Base-by-base conservation (phyloP, 1,140 invertebrate species). In the Leptoteleia sp. region DNA sequence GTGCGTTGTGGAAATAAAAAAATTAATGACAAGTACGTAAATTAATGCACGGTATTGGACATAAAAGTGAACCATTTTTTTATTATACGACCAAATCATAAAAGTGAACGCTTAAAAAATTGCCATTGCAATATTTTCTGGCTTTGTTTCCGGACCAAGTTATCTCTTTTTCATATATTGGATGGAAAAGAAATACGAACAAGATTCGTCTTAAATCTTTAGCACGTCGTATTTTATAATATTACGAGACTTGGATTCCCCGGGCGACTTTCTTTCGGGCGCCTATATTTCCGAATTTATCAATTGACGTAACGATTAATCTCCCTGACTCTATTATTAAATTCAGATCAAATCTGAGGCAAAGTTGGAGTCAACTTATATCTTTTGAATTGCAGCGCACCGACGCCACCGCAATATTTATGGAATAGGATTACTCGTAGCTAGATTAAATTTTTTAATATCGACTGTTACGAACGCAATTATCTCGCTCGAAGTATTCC, bases 151-250 rank as follows among this genome's bases (percentile, higher is more conserved):
- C n/a, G 6, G 12, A 38, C n/a, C 9, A 31, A 62, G 27, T 38
- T 62, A 50, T 62, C 27, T 48, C 8, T 27, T 4, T n/a, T 9
- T n/a, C 16, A 25, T 37, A 45, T 37, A 61, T 47, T 37, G 43
- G 40, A 43, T 29, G n/a, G n/a, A 27, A n/a, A 17, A 31, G 55
- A 61, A 47, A 61, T 61, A 52, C 37, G 47, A 52, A 48, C 25
- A 45, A 54, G 17, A 12, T 1, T 4, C n/a, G 9, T 35, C 17
- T 43, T 65, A 52, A 54, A 52, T 65, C 25, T 65, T 42, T 19
- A 43, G 35, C 59, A 16, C 33, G n/a, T 33, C 37, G 29, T 54
- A 65, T 33, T 65, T 65, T 65, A 65, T 31, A 64, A 64, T 42
- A 40, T 64, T 64, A 48, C 48, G 31, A 48, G 43, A 62, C 22